Evolutionary conservation across 2,113 vertebrate species (phyloP).

Genomic region (Machaerirhynchus nigripectus): DNA sequence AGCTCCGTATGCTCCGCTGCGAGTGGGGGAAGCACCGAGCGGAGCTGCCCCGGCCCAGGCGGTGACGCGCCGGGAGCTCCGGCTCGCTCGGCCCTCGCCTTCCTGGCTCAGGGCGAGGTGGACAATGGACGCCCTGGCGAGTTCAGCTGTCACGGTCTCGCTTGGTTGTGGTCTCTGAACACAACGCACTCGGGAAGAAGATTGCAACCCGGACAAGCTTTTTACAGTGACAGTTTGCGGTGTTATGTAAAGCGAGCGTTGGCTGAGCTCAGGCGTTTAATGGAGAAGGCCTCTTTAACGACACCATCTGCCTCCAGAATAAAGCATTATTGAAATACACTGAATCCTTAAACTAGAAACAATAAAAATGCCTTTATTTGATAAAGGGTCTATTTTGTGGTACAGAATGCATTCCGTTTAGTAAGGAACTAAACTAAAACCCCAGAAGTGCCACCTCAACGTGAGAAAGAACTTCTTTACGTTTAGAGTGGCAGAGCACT

Average conservation of each 20-base stretch:
- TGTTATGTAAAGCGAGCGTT: neutral
- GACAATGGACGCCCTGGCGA: neutral
- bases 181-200: fast-evolving
- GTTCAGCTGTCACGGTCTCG: fast-evolving
- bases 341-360: neutral
- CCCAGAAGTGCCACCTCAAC: neutral
- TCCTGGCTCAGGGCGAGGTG: neutral
- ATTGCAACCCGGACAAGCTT: no score
- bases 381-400: neutral
- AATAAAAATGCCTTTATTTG: fast-evolving
- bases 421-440: no score
- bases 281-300: neutral
- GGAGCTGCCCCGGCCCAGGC: neutral
- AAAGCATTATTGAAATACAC: fast-evolving
- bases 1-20: neutral
- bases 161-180: neutral
- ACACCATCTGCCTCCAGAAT: fast-evolving
- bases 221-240: neutral
- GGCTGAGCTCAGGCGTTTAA: fast-evolving
- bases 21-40: neutral
- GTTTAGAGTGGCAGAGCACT: neutral
- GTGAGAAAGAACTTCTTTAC: neutral
- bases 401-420: fast-evolving
- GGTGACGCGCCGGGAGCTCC: neutral
- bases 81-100: neutral